phyloP scores from a whole-genome alignment of 2,888 invertebrate species.

The Fragum whitleyi region DNA sequence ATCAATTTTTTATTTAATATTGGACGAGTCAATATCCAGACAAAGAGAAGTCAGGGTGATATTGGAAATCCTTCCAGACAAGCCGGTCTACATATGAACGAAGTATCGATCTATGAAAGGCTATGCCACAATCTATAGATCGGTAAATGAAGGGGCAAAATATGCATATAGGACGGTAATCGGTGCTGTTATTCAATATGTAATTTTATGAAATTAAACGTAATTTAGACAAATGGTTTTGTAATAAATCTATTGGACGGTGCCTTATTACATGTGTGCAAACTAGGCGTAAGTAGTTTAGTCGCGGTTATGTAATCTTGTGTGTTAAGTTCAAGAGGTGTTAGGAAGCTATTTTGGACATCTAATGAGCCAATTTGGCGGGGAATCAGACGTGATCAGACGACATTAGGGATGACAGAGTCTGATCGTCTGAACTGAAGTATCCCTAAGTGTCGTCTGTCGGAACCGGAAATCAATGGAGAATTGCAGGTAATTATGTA shows the following conservation, averaged over 20 bases:
- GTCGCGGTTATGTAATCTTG: neutral
- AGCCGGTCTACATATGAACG: conserved; percentile 16
- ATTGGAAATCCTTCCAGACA: conserved; percentile 7
- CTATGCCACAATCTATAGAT: conserved; percentile 9
- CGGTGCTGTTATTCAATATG: neutral
- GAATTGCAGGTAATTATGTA: conserved; percentile 9
- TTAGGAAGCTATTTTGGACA: neutral
- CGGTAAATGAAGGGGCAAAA: conserved; percentile 19
- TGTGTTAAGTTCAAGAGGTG: neutral
- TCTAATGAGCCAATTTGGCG: neutral
- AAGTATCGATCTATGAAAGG: neutral
- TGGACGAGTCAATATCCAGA: neutral
- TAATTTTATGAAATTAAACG: neutral
- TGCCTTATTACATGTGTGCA: neutral
- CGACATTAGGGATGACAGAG: neutral
- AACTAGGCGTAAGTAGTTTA: neutral
- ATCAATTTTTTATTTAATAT: too few species aligned
- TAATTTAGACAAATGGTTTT: too few species aligned
- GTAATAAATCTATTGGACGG: too few species aligned
- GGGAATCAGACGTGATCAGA: neutral
- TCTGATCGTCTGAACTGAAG: neutral
- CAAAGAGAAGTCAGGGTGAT: neutral
- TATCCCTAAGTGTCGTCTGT: conserved; percentile 5
- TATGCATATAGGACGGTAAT: conserved; percentile 18
- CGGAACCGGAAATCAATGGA: conserved; percentile 9